These are phyloP conservation scores for Girardia tigrina DNA, from an alignment of 2,888 invertebrate species.

Conservation along the genomic window DNA sequence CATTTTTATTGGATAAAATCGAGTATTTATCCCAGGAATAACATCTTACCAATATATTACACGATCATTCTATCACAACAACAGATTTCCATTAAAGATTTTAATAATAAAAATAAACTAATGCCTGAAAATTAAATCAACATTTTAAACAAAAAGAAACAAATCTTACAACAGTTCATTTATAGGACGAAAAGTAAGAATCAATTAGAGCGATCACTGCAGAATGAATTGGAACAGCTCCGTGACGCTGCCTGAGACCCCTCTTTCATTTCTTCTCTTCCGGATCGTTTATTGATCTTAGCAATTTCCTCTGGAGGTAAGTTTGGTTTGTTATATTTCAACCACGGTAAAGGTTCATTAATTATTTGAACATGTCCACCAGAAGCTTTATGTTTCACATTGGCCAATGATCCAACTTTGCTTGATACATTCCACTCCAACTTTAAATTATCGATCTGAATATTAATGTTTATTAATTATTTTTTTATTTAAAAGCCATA, in stretches of 20 bases:
- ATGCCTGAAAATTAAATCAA: background rate
- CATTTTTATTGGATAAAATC: slow-evolving; percentile 2
- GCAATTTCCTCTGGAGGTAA: slow-evolving; percentile 33
- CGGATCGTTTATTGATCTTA: background rate
- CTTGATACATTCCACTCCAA: slow-evolving; percentile 59
- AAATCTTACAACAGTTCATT: background rate
- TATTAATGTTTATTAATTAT: background rate
- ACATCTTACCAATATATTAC: background rate
- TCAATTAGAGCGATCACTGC: slow-evolving; percentile 6
- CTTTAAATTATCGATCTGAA: slow-evolving; percentile 36
- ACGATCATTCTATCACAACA: background rate
- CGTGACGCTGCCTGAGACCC: background rate
- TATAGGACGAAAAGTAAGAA: background rate
- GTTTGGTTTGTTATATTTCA: slow-evolving; percentile 35
- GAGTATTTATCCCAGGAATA: slow-evolving; percentile 16
- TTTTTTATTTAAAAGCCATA: background rate
- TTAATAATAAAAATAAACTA: background rate
- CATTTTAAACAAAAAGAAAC: background rate
- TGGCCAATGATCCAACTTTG: slow-evolving; percentile 76
- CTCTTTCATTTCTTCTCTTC: background rate
- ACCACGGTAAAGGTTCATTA: slow-evolving; percentile 35
- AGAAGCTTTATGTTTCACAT: slow-evolving; percentile 63
- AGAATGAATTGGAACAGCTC: background rate
- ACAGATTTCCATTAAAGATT: background rate
- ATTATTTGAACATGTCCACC: slow-evolving; percentile 63